Conservation (phyloP, 2,888 invertebrate species). For the Ischnura elegans region DNA sequence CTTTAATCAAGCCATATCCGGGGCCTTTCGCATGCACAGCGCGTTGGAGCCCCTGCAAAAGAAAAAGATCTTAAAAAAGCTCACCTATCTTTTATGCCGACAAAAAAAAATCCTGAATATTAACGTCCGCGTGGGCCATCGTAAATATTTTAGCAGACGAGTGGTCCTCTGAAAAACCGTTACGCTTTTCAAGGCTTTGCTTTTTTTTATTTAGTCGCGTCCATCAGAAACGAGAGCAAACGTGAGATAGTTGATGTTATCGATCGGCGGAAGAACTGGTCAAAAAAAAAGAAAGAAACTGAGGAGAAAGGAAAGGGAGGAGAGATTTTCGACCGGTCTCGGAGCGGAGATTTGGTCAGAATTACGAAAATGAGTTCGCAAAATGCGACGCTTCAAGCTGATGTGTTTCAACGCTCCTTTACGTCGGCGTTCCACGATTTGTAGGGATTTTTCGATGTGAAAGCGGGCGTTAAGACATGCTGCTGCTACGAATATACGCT, state of each 20-base stretch:
- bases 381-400: neutral
- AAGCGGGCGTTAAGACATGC: neutral
- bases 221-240: conserved; percentile 35
- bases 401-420: neutral
- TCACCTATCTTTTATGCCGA: neutral
- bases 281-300: neutral
- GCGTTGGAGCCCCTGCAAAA: neutral
- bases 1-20: neutral
- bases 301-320: neutral
- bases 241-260: neutral
- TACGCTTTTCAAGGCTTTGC: neutral
- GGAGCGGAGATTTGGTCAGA: conserved; percentile 12
- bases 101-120: neutral
- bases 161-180: neutral
- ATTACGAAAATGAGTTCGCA: neutral
- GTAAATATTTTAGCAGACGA: neutral
- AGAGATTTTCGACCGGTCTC: neutral
- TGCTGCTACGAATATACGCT: too few species aligned
- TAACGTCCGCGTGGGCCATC: neutral
- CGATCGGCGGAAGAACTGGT: neutral
- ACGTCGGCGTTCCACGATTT: neutral
- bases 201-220: neutral
- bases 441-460: neutral
- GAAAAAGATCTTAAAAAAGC: neutral
- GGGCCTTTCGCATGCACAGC: neutral